These are phyloP conservation scores for Altica lythri DNA, from an alignment of 2,888 invertebrate genomes.

Conservation along the genomic window DNA sequence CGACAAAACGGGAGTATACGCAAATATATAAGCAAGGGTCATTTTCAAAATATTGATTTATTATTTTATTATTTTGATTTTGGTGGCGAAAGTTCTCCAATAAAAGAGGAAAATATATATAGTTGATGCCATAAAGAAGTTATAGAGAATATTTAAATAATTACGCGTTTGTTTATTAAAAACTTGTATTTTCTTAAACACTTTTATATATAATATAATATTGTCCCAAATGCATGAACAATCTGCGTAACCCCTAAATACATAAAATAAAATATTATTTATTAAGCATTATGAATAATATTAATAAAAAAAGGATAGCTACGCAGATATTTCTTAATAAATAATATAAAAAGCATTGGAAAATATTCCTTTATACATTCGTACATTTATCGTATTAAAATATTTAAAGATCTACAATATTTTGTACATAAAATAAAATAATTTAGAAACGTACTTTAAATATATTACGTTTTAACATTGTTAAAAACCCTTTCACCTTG, in stretches of 20 bases:
- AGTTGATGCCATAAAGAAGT: no score
- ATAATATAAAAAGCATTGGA: constrained; percentile 42
- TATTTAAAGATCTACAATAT: constrained; percentile 52
- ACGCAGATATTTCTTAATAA: constrained; percentile 23
- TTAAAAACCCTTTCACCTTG: constrained; percentile 50
- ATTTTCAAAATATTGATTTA: no score
- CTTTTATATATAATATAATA: constrained; percentile 34
- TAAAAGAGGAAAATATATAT: no score
- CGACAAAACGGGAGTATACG: no score
- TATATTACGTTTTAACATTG: constrained; percentile 33
- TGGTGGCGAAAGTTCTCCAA: no score
- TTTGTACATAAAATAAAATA: constrained; percentile 56
- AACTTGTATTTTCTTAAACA: constrained; percentile 46
- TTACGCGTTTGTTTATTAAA: no score
- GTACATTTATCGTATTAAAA: constrained; percentile 43
- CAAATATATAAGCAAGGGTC: no score
- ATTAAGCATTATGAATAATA: not conserved
- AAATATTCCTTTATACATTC: constrained; percentile 35
- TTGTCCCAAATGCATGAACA: constrained; percentile 40
- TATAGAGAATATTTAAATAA: constrained; percentile 35
- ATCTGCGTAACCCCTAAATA: constrained; percentile 37
- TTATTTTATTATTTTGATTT: no score
- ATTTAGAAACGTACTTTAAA: constrained; percentile 47
- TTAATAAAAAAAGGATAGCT: constrained; percentile 24
- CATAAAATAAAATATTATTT: not conserved